Evolutionary conservation across 2,797 vertebrate species (phyloP), one percentile per base, ranked within the genome.

Genomic region (Gymnodraco acuticeps): DNA sequence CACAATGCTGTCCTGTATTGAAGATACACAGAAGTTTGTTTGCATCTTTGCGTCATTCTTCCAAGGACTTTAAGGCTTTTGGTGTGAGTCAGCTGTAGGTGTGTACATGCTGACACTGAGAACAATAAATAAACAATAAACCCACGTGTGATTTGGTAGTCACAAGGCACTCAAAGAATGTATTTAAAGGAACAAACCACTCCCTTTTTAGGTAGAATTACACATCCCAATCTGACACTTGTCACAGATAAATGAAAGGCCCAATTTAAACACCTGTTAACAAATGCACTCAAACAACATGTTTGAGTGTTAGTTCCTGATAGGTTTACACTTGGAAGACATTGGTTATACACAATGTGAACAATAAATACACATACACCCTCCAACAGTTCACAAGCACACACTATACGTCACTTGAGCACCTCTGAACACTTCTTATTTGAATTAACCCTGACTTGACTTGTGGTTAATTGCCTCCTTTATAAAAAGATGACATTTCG

Each of bases 401-500:
- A 15, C n/a, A 19, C 11, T 41, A 8, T 31, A 62, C 17, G 4
- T 38, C 48, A 31, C n/a, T 60, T 45, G 23, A 16, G 74, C 46
- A 62, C 56, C 23, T 27, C 42, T 43, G 45, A 69, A 55, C 27
- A 23, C 6, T 14, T 4, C 58, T 52, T n/a, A 13, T 8, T n/a
- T 59, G 54, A 77, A 60, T 73, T 66, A 66, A 54, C 13, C 14
- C 3, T 60, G 69, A 51, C 6, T n/a, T 73, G n/a, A 71, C 68
- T 62, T 77, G 27, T 70, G 71, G 82, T 78, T 75, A 77, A 73
- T 70, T 75, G 47, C 56, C 69, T 77, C 38, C 56, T 75, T 60
- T 62, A 77, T 78, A 80, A 77, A 81, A 89, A 86, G 48, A 67
- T 78, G 73, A 84, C 81, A 78, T 89, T 88, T 86, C 75, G 23